These are phyloP conservation scores for Erpornis zantholeuca DNA, from an alignment of 2,113 vertebrate genomes.

Conservation along the genomic window DNA sequence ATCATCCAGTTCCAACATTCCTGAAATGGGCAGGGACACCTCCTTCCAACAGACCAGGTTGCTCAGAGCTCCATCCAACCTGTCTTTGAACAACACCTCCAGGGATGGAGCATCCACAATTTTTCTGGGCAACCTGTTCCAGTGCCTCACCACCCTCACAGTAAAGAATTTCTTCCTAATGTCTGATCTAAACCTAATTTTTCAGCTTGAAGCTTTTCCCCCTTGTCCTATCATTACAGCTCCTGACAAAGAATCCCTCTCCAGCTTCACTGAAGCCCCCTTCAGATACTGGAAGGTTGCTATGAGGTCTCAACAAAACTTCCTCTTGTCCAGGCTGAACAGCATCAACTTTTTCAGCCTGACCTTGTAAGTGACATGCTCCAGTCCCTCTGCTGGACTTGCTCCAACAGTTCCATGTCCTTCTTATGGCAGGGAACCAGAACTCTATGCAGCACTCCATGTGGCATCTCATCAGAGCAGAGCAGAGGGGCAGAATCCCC, in stretches of 20 bases:
- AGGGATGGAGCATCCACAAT: not conserved
- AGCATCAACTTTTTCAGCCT: not conserved
- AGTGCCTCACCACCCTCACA: not conserved
- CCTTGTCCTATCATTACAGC: not conserved
- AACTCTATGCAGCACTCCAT: not conserved
- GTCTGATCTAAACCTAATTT: not conserved
- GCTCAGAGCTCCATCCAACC: not conserved
- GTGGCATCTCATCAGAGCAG: not conserved
- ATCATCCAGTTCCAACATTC: not conserved
- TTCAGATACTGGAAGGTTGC: not conserved
- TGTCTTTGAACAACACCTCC: not conserved
- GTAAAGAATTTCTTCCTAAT: not conserved
- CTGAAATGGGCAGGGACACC: not conserved
- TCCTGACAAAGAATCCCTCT: not conserved
- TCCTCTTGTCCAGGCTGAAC: not conserved
- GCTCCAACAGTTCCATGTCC: not conserved
- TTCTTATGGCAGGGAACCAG: not conserved
- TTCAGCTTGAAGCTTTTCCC: not conserved
- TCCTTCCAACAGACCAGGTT: not conserved
- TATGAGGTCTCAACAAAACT: not conserved
- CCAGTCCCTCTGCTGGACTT: not conserved
- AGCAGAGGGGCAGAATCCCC: not conserved
- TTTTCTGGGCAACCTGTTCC: not conserved
- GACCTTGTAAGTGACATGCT: not conserved
- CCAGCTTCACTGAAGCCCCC: not conserved